phyloP scores from a whole-genome alignment of 2,113 vertebrate genomes.

The Sinocyclocheilus anophthalmus region DNA sequence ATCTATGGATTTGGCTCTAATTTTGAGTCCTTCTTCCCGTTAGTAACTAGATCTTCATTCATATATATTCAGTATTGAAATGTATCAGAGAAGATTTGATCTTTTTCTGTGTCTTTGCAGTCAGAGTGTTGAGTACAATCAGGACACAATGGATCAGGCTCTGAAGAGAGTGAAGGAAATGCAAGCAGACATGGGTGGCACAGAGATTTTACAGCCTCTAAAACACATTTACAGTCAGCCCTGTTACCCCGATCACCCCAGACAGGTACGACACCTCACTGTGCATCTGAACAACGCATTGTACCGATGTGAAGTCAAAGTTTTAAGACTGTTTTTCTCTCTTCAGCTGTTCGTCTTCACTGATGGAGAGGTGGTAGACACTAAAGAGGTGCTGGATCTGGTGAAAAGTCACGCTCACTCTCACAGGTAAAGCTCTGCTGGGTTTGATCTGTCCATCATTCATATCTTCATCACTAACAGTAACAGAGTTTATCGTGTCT shows the following conservation, averaged over 20 bases:
- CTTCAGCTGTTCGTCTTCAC: constrained; percentile 86
- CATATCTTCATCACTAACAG: neutral
- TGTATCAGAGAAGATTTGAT: neutral
- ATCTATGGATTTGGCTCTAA: constrained; percentile 81
- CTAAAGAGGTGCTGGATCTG: constrained; percentile 74
- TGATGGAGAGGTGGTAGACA: constrained; percentile 82
- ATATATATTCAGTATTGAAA: neutral
- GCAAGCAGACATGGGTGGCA: constrained; percentile 75
- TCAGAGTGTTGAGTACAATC: constrained; percentile 79
- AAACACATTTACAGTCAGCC: constrained; percentile 73
- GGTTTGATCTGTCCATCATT: neutral
- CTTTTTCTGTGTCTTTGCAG: constrained; percentile 63
- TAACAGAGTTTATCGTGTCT: neutral
- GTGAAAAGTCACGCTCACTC: constrained; percentile 71
- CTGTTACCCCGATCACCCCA: constrained; percentile 69
- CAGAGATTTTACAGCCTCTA: constrained; percentile 80
- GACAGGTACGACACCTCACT: constrained; percentile 72
- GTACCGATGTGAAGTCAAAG: too few species aligned
- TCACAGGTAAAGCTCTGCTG: constrained; percentile 72
- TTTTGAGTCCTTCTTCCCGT: constrained; percentile 76
- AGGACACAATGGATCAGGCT: constrained; percentile 77
- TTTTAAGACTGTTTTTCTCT: neutral
- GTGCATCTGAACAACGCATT: neutral
- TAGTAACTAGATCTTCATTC: constrained; percentile 38
- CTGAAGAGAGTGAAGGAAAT: constrained; percentile 70